Evolutionary conservation across 1,140 invertebrate genomes (phyloP).

Genomic region (Harpegnathos saltator): DNA sequence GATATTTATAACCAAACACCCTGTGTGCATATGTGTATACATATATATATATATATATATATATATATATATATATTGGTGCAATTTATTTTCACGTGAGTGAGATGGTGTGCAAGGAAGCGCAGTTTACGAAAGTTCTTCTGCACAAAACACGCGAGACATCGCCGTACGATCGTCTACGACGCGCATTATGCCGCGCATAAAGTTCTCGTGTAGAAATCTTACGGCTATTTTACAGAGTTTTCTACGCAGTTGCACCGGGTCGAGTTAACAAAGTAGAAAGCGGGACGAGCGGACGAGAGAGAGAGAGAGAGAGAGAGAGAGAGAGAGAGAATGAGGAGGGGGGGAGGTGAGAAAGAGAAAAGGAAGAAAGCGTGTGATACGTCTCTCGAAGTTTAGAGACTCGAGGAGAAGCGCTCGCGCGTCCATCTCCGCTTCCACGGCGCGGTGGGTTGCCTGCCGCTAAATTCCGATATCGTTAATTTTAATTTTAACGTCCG

Average conservation of each 20-base stretch:
- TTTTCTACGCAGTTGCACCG: constrained; percentile 40
- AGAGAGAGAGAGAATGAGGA: neutral
- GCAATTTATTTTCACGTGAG: neutral
- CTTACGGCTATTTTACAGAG: constrained; percentile 34
- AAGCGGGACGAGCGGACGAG: constrained; percentile 22
- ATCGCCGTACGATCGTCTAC: constrained; percentile 5
- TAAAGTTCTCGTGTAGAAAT: constrained; percentile 29
- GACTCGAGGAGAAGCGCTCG: too few relatives aligned
- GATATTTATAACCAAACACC: too few relatives aligned
- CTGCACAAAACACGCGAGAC: constrained; percentile 1
- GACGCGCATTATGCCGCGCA: constrained; percentile 26
- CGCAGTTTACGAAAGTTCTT: neutral
- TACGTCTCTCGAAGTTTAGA: too few relatives aligned
- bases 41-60: too few relatives aligned
- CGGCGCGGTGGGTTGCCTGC: too few relatives aligned
- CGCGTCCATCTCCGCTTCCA: too few relatives aligned
- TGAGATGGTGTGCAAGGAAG: neutral
- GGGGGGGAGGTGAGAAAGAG: too few relatives aligned
- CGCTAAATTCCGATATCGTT: constrained; percentile 46
- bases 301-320: constrained; percentile 17
- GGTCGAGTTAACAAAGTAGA: constrained; percentile 57
- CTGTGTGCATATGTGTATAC: too few relatives aligned
- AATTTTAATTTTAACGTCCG: constrained; percentile 52
- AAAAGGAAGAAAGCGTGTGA: too few relatives aligned
- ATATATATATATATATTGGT: too few relatives aligned